phyloP scores from a whole-genome alignment of 2,113 vertebrate genomes.

The Rhinoptilus africanus region DNA sequence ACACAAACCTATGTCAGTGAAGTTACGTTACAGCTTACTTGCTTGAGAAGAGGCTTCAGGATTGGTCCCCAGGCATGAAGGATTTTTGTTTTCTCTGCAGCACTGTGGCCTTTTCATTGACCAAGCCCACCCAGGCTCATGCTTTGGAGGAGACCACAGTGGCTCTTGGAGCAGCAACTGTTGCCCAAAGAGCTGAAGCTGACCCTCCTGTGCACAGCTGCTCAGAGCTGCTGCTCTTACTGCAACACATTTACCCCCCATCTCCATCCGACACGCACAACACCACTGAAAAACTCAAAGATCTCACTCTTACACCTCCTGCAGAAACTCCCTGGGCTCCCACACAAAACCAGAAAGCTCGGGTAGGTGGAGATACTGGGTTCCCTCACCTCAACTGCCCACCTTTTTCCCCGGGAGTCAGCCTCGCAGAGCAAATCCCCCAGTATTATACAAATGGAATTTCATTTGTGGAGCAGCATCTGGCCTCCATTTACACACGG shows the following conservation, averaged over 20 bases:
- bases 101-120: not conserved
- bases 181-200: not conserved
- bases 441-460: not conserved
- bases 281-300: not conserved
- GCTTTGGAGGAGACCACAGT: not conserved
- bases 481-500: not conserved
- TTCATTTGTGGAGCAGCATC: not conserved
- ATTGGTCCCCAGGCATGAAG: fast-evolving
- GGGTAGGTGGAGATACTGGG: not conserved
- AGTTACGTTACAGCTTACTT: not conserved
- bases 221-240: not conserved
- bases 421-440: not conserved
- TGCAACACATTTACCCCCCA: not conserved
- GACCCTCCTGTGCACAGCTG: not conserved
- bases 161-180: not conserved
- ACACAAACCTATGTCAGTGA: not conserved
- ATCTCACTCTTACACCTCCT: fast-evolving
- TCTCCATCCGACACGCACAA: not conserved
- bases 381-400: not conserved
- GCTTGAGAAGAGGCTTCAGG: not conserved
- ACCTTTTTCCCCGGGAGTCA: not conserved
- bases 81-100: not conserved
- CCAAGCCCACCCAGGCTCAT: not conserved
- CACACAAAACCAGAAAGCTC: not conserved
- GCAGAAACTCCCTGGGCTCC: not conserved